phyloP scores from a whole-genome alignment of 1,140 invertebrate genomes.

The Acromyrmex heyeri region DNA sequence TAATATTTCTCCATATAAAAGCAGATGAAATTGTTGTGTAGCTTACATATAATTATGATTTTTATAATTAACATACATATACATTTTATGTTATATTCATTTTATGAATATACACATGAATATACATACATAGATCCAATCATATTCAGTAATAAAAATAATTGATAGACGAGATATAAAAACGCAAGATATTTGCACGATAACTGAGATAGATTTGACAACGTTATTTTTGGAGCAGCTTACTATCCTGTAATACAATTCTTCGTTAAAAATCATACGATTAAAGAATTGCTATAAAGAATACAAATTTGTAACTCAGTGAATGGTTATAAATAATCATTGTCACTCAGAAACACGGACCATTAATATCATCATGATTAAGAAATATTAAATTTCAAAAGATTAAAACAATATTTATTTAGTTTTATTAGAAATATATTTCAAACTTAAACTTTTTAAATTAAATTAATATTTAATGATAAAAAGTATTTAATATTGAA shows the following conservation, averaged over 20 bases:
- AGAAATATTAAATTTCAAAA: background rate
- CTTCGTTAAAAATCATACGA: background rate
- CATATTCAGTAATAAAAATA: too few species aligned
- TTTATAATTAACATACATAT: too few species aligned
- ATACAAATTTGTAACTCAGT: background rate
- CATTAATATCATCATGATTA: slow-evolving; percentile 9
- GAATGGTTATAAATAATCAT: background rate
- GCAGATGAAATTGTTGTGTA: too few species aligned
- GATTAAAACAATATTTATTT: background rate
- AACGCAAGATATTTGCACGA: too few species aligned
- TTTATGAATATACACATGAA: too few species aligned
- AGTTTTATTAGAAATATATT: background rate
- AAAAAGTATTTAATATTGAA: background rate
- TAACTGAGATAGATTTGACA: too few species aligned
- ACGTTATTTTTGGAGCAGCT: too few species aligned
- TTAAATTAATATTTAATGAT: background rate
- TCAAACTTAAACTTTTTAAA: background rate
- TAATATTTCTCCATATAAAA: too few species aligned
- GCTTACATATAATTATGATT: too few species aligned
- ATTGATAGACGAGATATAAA: too few species aligned
- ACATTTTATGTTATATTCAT: too few species aligned
- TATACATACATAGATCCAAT: too few species aligned
- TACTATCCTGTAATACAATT: background rate
- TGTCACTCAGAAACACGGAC: slow-evolving; percentile 29
- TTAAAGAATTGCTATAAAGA: background rate